A percentile compares a stretch with the other conserved stretches of the same genome.
phyloP scores from a whole-genome alignment of 2,113 vertebrate species.

The Podiceps cristatus region DNA sequence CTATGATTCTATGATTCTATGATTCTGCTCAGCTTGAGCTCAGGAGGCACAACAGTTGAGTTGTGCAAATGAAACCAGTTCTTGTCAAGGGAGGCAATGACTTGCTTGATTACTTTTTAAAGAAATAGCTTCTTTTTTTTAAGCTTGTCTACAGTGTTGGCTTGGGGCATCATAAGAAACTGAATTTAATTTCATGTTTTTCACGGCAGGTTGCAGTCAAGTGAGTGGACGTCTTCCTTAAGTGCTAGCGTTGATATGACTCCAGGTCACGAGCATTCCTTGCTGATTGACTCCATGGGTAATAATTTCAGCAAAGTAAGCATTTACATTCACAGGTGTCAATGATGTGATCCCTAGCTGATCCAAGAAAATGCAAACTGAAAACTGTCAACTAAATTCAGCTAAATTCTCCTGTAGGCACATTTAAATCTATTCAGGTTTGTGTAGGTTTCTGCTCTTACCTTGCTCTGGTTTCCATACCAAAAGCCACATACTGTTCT shows the following conservation, averaged over 20 bases:
- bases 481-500: background rate
- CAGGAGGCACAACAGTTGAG: background rate
- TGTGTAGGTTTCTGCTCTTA: background rate
- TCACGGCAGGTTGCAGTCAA: constrained; percentile 76
- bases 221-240: constrained; percentile 72
- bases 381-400: background rate
- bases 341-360: background rate
- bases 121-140: background rate
- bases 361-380: background rate
- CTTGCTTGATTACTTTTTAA: background rate
- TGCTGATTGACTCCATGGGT: constrained; percentile 83
- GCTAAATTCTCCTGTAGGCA: background rate
- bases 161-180: background rate
- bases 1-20: too few relatives aligned
- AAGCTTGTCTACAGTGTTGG: background rate
- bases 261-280: constrained; percentile 77
- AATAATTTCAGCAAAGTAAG: constrained; percentile 83
- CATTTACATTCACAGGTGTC: background rate
- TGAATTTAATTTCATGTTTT: background rate
- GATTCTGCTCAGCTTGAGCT: background rate
- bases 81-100: background rate
- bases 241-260: constrained; percentile 66
- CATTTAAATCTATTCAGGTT: rapidly evolving
- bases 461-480: background rate
- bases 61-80: background rate